Evolutionary conservation across 1,140 invertebrate genomes (phyloP).

Genomic region (Coboldia fuscipes): DNA sequence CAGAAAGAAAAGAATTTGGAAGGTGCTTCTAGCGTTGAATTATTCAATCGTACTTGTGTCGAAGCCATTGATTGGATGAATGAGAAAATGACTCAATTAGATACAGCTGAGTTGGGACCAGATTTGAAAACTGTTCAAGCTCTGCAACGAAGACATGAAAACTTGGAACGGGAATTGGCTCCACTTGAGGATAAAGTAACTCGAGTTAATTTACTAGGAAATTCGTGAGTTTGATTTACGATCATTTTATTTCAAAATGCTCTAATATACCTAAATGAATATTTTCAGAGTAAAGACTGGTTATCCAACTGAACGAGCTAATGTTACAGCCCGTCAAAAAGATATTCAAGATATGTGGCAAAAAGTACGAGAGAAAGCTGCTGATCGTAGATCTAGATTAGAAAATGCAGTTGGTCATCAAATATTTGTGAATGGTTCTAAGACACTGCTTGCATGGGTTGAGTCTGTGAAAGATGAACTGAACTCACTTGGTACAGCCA

Average conservation of each 20-base stretch:
- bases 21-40: slow-evolving; percentile 80
- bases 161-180: slow-evolving; percentile 72
- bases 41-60: slow-evolving; percentile 84
- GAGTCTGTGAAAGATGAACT: slow-evolving; percentile 55
- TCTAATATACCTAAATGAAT: background rate
- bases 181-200: slow-evolving; percentile 78
- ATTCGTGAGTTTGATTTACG: slow-evolving; percentile 32
- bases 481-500: slow-evolving; percentile 58
- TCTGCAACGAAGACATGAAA: slow-evolving; percentile 69
- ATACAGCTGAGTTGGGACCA: slow-evolving; percentile 52
- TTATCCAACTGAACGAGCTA: slow-evolving; percentile 73
- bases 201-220: slow-evolving; percentile 58
- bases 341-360: slow-evolving; percentile 79
- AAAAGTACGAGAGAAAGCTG: slow-evolving; percentile 63
- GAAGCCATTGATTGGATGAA: slow-evolving; percentile 87
- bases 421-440: slow-evolving; percentile 72
- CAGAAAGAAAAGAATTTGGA: slow-evolving; percentile 82
- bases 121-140: slow-evolving; percentile 83
- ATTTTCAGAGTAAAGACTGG: slow-evolving; percentile 53
- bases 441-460: slow-evolving; percentile 60
- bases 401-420: slow-evolving; percentile 88
- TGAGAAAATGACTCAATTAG: slow-evolving; percentile 73
- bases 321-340: slow-evolving; percentile 63
- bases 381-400: slow-evolving; percentile 52
- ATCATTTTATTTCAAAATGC: background rate